phyloP scores from a whole-genome alignment of 2,888 invertebrate species.

The Hydrotaea diabolus region DNA sequence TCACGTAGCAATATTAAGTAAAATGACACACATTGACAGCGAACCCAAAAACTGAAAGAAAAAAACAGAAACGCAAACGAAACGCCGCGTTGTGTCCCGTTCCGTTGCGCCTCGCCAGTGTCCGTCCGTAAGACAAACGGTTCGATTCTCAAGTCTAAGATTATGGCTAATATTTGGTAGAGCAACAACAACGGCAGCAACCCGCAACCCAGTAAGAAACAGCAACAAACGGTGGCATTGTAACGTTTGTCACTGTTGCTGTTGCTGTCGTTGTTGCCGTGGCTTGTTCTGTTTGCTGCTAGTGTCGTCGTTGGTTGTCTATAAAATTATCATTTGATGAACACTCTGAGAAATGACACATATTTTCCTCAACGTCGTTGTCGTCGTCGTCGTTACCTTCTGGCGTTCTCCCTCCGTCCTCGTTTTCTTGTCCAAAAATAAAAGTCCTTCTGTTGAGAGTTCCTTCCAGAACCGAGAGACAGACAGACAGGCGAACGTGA shows the following conservation, averaged over 20 bases:
- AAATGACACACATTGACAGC: constrained; percentile 52
- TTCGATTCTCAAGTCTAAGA: constrained; percentile 17
- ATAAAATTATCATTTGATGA: constrained; percentile 34
- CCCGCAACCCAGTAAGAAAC: neutral
- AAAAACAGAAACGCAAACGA: too few relatives aligned
- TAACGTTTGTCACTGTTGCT: constrained; percentile 9
- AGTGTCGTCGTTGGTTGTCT: neutral
- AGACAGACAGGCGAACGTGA: neutral
- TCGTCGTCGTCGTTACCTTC: constrained; percentile 21
- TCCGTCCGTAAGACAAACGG: neutral
- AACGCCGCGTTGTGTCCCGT: neutral
- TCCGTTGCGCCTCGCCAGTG: neutral
- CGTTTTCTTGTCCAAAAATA: constrained; percentile 27
- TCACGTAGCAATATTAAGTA: constrained; percentile 49
- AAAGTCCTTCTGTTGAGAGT: constrained; percentile 10
- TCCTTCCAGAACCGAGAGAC: neutral
- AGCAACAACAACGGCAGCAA: neutral
- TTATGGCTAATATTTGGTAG: constrained; percentile 29
- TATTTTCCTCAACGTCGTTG: too few relatives aligned
- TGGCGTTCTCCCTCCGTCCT: neutral
- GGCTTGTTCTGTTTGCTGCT: neutral
- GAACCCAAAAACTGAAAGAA: too few relatives aligned
- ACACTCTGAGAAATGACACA: constrained; percentile 25
- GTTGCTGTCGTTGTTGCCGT: constrained; percentile 4
- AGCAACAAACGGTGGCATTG: constrained; percentile 30